Conservation (phyloP, 2,797 vertebrate genomes). For the Mormyrops boulengeri region DNA sequence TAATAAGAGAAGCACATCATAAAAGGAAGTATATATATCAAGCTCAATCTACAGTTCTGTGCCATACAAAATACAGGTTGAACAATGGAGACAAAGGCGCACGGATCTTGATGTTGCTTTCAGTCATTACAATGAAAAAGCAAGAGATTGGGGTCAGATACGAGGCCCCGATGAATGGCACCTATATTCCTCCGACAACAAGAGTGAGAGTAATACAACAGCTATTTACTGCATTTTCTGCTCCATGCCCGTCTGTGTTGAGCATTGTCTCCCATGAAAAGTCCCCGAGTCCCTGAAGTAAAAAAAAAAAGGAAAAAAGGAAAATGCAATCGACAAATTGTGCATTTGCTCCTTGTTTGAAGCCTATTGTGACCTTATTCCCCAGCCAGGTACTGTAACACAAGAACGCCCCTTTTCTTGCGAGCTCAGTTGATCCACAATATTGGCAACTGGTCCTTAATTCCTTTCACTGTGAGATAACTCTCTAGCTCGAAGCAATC, state of each 20-base stretch:
- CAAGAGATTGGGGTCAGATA: constrained; percentile 64
- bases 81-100: constrained; percentile 49
- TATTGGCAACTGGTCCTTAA: constrained; percentile 77
- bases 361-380: constrained; percentile 70
- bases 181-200: constrained; percentile 61
- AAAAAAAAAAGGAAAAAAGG: constrained; percentile 57
- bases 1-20: background rate
- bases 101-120: constrained; percentile 46
- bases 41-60: constrained; percentile 33
- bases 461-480: constrained; percentile 67
- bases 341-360: constrained; percentile 65
- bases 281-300: constrained; percentile 69
- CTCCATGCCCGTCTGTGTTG: constrained; percentile 56
- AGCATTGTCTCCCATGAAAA: constrained; percentile 65
- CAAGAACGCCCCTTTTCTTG: constrained; percentile 69
- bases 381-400: constrained; percentile 63
- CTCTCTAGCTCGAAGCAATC: constrained; percentile 69
- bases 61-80: constrained; percentile 37
- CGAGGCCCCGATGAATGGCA: constrained; percentile 50
- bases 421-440: constrained; percentile 69
- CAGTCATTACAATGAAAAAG: constrained; percentile 44
- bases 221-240: constrained; percentile 57
- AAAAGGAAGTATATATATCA: constrained; percentile 32
- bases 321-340: constrained; percentile 65
- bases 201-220: constrained; percentile 58